A percentile compares a stretch with the other conserved stretches of the same genome.
These are phyloP conservation scores for Terrapene triunguis DNA, from an alignment of 2,113 vertebrate genomes.

Conservation along the genomic window DNA sequence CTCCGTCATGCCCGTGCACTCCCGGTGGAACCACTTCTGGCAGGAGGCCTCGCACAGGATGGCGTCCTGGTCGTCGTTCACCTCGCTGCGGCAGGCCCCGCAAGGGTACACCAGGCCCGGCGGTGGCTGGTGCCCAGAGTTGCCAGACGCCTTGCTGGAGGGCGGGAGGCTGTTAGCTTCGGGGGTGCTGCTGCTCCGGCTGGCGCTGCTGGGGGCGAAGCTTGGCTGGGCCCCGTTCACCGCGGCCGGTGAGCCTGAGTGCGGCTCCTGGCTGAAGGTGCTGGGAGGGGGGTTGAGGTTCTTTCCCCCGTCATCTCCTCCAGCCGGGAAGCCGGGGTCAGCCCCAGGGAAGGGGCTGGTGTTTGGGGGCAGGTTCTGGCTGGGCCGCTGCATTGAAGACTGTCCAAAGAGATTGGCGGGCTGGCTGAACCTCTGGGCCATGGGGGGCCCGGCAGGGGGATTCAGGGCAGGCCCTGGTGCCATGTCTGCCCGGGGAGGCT, in stretches of 20 bases:
- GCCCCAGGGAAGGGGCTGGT: constrained; percentile 84
- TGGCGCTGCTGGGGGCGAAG: constrained; percentile 57
- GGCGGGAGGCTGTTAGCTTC: constrained; percentile 78
- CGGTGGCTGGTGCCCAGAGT: constrained; percentile 78
- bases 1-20: constrained; percentile 97
- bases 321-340: constrained; percentile 73
- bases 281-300: constrained; percentile 65
- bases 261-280: constrained; percentile 77
- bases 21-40: constrained; percentile 98
- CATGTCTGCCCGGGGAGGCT: constrained; percentile 84
- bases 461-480: constrained; percentile 84
- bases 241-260: constrained; percentile 75
- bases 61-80: constrained; percentile 97
- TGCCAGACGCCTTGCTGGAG: neutral
- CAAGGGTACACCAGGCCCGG: constrained; percentile 91
- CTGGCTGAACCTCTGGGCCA: constrained; percentile 83
- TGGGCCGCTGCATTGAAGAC: constrained; percentile 87
- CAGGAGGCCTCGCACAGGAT: constrained; percentile 97
- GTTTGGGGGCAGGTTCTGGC: constrained; percentile 86
- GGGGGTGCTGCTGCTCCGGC: constrained; percentile 80
- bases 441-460: constrained; percentile 77
- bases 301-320: constrained; percentile 80
- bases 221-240: constrained; percentile 81
- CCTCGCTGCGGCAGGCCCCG: constrained; percentile 93
- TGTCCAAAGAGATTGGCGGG: constrained; percentile 90